A percentile compares a stretch with the other conserved stretches of the same genome.
Evolutionary conservation across 2,797 vertebrate species (phyloP).

Genomic region (Cyprinodon diabolis): DNA sequence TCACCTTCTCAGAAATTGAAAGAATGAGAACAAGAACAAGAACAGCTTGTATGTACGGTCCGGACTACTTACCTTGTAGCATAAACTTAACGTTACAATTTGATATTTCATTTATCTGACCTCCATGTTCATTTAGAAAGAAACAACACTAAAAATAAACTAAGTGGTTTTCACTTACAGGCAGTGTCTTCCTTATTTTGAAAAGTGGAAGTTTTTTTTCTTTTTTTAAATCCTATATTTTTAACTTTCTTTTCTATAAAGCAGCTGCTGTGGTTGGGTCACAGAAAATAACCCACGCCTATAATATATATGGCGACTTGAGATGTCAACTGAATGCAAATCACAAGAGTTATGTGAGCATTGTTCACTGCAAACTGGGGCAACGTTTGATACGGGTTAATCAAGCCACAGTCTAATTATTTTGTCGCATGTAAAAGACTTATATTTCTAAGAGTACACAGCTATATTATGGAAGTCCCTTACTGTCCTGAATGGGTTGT

Average conservation of each 20-base stretch:
- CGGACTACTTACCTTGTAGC: neutral
- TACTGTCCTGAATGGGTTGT: slow-evolving; percentile 28
- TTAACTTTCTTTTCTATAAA: slow-evolving; percentile 11
- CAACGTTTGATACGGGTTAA: slow-evolving; percentile 2
- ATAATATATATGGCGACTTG: slow-evolving; percentile 22
- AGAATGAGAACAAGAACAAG: neutral
- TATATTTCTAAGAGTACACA: slow-evolving; percentile 1
- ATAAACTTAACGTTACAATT: neutral
- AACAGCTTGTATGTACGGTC: slow-evolving; percentile 5
- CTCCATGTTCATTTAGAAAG: neutral
- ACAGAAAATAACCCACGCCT: slow-evolving; percentile 25
- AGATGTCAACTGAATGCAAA: slow-evolving; percentile 59
- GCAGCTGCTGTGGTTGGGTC: slow-evolving; percentile 20
- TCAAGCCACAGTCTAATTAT: slow-evolving; percentile 1
- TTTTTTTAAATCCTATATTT: neutral
- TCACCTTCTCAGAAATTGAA: neutral
- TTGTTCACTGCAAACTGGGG: neutral
- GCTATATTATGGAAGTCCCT: slow-evolving; percentile 16
- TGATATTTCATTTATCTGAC: neutral
- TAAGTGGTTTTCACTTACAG: neutral
- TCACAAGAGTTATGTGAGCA: neutral
- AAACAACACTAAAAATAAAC: neutral
- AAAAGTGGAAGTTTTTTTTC: neutral
- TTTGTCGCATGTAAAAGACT: neutral
- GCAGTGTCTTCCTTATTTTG: neutral